Evolutionary conservation across 2,113 vertebrate genomes (phyloP).

Genomic region (Protobothrops flavoviridis): DNA sequence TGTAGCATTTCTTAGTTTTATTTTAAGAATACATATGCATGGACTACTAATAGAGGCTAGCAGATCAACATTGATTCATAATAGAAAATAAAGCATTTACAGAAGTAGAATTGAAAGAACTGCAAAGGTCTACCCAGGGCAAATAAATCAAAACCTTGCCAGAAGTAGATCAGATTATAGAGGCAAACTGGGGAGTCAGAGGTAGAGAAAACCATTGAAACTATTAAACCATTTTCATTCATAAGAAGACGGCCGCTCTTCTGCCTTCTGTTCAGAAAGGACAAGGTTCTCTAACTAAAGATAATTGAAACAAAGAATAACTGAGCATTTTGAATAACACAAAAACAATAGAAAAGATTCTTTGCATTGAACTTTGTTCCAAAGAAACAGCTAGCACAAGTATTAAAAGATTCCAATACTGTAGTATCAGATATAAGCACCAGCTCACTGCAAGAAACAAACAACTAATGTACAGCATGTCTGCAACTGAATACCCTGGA

Average conservation of each 20-base stretch:
- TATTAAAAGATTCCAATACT: neutral
- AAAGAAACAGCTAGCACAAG: neutral
- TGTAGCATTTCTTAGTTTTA: neutral
- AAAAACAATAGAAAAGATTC: neutral
- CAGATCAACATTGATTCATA: neutral
- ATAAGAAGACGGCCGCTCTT: neutral
- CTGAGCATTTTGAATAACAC: neutral
- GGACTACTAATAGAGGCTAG: neutral
- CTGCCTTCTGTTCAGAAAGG: neutral
- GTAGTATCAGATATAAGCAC: neutral
- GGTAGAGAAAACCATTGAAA: neutral
- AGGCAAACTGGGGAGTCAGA: neutral
- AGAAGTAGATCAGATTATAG: neutral
- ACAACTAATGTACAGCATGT: neutral
- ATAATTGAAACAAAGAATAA: neutral
- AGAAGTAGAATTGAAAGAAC: neutral
- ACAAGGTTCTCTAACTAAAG: neutral
- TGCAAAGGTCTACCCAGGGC: neutral
- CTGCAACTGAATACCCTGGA: neutral
- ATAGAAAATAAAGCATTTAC: neutral
- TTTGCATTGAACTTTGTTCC: neutral
- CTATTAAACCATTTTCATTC: neutral
- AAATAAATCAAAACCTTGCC: neutral
- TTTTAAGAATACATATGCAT: neutral
- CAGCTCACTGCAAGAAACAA: neutral